Conservation (phyloP, 2,113 vertebrate genomes). For the Promerops cafer region DNA sequence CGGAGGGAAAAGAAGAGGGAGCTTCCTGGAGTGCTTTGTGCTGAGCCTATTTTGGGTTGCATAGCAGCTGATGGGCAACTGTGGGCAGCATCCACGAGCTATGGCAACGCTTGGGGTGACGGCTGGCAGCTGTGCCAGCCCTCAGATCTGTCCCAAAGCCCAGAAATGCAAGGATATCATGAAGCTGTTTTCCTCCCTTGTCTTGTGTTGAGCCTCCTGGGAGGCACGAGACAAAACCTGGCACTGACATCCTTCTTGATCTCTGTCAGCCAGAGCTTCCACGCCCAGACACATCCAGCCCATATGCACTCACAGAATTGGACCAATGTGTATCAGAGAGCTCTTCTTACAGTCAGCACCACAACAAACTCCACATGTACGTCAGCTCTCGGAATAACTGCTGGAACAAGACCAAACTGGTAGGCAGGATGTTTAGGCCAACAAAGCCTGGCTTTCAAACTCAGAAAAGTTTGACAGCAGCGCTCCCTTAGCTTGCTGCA, state of each 20-base stretch:
- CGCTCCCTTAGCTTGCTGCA: not conserved
- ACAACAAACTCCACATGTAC: not conserved
- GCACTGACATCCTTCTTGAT: not conserved
- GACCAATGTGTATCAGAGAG: not conserved
- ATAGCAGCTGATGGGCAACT: constrained; percentile 51
- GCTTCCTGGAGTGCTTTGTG: constrained; percentile 54
- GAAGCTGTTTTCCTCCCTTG: not conserved
- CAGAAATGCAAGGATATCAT: not conserved
- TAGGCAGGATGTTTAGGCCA: not conserved
- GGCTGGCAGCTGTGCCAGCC: constrained; percentile 1
- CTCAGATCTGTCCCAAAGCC: not conserved
- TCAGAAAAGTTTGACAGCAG: not conserved
- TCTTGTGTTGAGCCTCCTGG: not conserved
- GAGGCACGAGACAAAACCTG: not conserved
- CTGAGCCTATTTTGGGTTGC: constrained; percentile 24
- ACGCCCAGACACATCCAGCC: not conserved
- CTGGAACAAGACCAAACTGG: not conserved
- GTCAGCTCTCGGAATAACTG: not conserved
- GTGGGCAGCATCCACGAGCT: not conserved
- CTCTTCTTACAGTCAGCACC: not conserved
- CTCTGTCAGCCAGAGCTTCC: not conserved
- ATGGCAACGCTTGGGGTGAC: constrained; percentile 15
- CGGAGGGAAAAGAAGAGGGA: not conserved
- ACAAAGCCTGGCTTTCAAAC: not conserved
- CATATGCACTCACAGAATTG: not conserved